Base-by-base conservation (phyloP, 2,113 vertebrate genomes). In the Nothoprocta perdicaria region DNA sequence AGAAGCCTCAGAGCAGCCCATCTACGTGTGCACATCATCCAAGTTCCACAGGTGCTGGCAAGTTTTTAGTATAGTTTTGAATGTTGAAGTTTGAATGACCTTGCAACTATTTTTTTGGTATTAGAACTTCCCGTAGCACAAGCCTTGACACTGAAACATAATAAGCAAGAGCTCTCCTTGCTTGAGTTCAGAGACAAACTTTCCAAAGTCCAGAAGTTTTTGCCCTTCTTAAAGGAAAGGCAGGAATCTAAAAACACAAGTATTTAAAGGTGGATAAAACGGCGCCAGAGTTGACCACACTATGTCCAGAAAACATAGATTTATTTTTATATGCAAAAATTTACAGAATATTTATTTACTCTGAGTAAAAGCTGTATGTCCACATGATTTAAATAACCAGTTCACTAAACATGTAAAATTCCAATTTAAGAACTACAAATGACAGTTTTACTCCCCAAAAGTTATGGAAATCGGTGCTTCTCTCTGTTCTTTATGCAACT, bases 401-500 rank as follows among this genome's bases (percentile, higher is more conserved):
- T 65, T 89, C 48, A 22, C 58, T 66, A 76, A 55, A 41, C 31
- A 68, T 71, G 86, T 84, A 83, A 52, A 92, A 84, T 24, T 12
- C 68, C 12, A 48, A 27, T n/a, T 50, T 55, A 77, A 2, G 19
- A 87, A 52, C 22, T 40, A n/a, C 72, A 72, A 23, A 41, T 58
- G 35, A 60, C 66, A 46, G 27, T 40, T 74, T 98, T 93, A 95
- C 87, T 98, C 95, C 90, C 97, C 95, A 93, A 97, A 97, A 0
- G 77, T 96, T 86, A 99, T 52, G 27, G 98, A 97, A n/a, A 55
- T 94, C 9, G 93, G 41, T 9, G 75, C 94, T 90, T 97, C 97
- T 45, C 97, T 97, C 88, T 98, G 97, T 67, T 98, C 97, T 66
- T 97, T 97, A 53, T 99, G 98, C 50, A 99, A 89, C 63, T 97